Conservation (phyloP, 2,797 vertebrate species). For the Pachyuromys duprasi region DNA sequence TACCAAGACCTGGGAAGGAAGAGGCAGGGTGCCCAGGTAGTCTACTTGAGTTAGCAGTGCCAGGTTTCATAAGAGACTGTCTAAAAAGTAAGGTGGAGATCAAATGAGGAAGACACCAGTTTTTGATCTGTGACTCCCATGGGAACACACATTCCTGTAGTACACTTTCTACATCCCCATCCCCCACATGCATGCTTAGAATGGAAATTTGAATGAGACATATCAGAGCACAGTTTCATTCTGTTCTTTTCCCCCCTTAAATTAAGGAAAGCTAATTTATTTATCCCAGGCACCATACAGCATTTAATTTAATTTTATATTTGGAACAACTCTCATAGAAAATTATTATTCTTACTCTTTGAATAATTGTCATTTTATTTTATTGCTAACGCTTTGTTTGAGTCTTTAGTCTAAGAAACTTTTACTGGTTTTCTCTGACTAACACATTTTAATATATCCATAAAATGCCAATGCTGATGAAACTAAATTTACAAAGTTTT, state of each 20-base stretch:
- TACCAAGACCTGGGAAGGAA: background rate
- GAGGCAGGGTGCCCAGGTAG: background rate
- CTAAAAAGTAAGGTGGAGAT: background rate
- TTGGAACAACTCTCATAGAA: background rate
- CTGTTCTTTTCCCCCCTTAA: background rate
- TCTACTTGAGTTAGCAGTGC: background rate
- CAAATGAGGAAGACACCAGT: background rate
- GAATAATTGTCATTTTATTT: background rate
- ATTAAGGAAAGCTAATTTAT: background rate
- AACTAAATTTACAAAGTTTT: constrained; percentile 56
- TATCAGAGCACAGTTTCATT: background rate
- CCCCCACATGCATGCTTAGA: background rate
- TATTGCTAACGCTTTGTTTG: background rate
- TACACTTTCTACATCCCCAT: background rate
- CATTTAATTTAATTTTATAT: background rate
- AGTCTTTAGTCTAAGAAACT: background rate
- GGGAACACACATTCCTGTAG: background rate
- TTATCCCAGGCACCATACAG: background rate
- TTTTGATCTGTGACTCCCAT: background rate
- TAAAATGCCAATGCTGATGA: constrained; percentile 30
- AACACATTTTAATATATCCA: constrained; percentile 8
- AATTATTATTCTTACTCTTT: background rate
- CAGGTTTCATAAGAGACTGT: background rate
- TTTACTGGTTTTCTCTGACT: background rate
- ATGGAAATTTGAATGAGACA: background rate